Evolutionary conservation across 2,888 invertebrate genomes (phyloP), one percentile per base, ranked within the genome.

Genomic region (Pegoplata infirma): DNA sequence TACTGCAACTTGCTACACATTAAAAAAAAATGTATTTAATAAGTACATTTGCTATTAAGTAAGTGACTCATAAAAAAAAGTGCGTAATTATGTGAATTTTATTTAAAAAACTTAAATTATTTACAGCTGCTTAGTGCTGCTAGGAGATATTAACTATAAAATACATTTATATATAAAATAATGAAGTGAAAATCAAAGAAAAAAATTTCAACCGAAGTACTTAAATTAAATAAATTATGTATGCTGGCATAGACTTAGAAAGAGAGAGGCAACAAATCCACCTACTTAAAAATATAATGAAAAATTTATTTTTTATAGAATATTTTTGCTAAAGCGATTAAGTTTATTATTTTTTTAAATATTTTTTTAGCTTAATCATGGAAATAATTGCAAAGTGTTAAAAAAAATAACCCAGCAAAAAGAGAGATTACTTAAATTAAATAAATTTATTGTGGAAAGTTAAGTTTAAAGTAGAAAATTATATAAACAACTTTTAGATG

Each of bases 11-110:
- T 71, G 61, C 1, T 56, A 14, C 12, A 51, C 49, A 53, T 63
- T 17, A 5, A 46, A 53, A 10, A 58, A 46, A 71, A 28, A 53
- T 63, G 63, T 56, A 49, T n/a, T 56, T 51, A 47, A 61, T 28
- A 75, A 47, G 17, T 16, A 28, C 8, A 61, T 32, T 40, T 55
- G 67, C 47, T 51, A 47, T 68, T 28, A 73, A 71, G 44, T 55
- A 71, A 67, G 56, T 79, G 79, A 72, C 49, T 72, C 66, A 63
- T 53, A 66, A 61, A 66, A 68, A 74, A 66, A 53, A 10, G 61
- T 56, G 55, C 32, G 63, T 64, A 79, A 79, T 79, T 74, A 79
- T 75, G 55, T 61, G 32, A 64, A 69, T 53, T 53, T 73, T 73
- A 64, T 74, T 49, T 17, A 19, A 56, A 67, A 23, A 17, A 21